Evolutionary conservation across 2,888 invertebrate species (phyloP), one percentile per base, ranked within the genome.

Genomic region (Mantis religiosa): DNA sequence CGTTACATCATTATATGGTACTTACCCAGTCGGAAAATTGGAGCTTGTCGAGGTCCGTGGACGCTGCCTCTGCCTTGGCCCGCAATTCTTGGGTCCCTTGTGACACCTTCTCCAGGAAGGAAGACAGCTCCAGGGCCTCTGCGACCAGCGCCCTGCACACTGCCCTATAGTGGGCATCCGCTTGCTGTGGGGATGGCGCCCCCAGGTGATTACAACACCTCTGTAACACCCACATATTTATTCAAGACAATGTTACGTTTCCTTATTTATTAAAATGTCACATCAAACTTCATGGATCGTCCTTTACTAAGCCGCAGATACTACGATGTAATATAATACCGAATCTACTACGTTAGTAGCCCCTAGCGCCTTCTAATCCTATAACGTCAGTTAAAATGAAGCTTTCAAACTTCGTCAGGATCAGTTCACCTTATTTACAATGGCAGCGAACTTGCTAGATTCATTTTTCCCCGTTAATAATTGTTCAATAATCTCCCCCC

Each of bases 111-210:
- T 97, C 97, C 91, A 99, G 95, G 95, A 99, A 99, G 90, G 97
- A 96, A 89, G 97, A 96, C 91, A 99, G 95, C 94, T 99, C 98
- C 90, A 97, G 94, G 89, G 98, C 97, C 94, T 99, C 99, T 28
- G 98, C 96, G 90, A 98, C 97, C 91, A 98, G 95, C 89, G 98
- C 98, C 90, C 98, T 95, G 93, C 98, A 97, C 88, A 99, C 98
- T 90, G 98, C 98, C 92, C 96, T 96, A 94, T 98, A 99, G 94
- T 98, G 98, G 87, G 95, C 94, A 91, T 96, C 96, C 0, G 96
- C 96, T 89, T 95, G 95, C 90, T 95, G 94, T 90, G 94, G 93
- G 30, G 91, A 91, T 28, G 92, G 92, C 47, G 92, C 92, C 89
- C 93, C 94, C 89, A 94, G 93, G 91, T 95, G 95, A 15, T 83